Percentiles rank a stretch among this genome's conserved stretches.
Conservation (phyloP, 2,888 invertebrate genomes). For the Tipula helvola region DNA sequence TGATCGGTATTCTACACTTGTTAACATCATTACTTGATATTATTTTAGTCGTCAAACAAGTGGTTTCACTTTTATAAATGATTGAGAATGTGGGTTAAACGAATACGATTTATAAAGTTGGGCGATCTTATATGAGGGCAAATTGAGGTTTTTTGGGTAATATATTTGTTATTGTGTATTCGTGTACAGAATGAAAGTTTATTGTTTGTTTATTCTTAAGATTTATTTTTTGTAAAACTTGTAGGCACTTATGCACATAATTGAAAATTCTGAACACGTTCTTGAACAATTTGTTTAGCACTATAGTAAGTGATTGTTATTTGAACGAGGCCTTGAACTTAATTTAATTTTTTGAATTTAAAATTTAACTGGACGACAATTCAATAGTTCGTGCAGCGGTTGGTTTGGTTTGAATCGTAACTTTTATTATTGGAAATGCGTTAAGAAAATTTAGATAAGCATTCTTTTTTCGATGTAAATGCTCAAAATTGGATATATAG, state of each 20-base stretch:
- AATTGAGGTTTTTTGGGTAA: neutral
- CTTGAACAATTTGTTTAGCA: neutral
- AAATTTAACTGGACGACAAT: neutral
- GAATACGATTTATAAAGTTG: neutral
- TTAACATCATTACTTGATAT: neutral
- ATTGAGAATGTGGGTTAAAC: neutral
- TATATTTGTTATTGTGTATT: neutral
- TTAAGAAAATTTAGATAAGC: no score
- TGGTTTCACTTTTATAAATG: neutral
- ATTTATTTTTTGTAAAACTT: neutral
- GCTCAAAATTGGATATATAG: no score
- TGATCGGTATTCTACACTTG: neutral
- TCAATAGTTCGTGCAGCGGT: no score
- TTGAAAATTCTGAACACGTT: neutral
- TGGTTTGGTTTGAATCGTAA: no score
- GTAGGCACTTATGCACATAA: neutral
- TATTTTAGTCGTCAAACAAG: neutral
- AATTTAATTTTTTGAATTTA: neutral
- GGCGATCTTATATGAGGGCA: neutral
- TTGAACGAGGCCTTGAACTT: neutral
- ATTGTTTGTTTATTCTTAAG: neutral
- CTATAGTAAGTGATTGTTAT: neutral
- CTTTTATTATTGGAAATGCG: no score
- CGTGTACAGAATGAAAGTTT: neutral
- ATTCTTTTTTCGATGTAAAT: no score